Base-by-base conservation (phyloP, 2,797 vertebrate genomes). In the Coregonus sp. region DNA sequence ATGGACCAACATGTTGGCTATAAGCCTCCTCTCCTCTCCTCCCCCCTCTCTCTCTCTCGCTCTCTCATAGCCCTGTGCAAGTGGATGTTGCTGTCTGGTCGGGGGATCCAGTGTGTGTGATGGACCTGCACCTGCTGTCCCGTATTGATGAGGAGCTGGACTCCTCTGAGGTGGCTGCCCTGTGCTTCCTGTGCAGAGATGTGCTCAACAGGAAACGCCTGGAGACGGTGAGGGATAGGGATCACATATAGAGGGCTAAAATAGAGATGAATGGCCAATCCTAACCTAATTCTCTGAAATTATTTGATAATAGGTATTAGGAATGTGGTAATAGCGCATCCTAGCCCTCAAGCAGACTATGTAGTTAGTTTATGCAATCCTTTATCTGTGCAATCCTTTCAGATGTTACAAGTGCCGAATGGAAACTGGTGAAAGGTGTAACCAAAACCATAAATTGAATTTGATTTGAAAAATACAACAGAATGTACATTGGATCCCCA, bases 141-240 rank as follows among this genome's bases (percentile, higher is more conserved):
- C 5, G 0, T 1, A 90, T 95, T 12, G 89, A 92, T 0, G 88
- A 94, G 59, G 77, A 82, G 12, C 85, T 95, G 69, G 84, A 18
- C 0, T 90, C 91, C 7, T 37, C 18, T 2, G 94, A 95, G 18
- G 92, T 94, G 9, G 88, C 80, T 1, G 84, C 79, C 0, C 90
- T 95, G 40, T 89, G 94, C 86, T 95, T 95, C 84, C 79, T 95
- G 79, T 95, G 94, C 78, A 68, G 18, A 1, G 92, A 93, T 61
- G 2, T 89, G 0, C 37, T 95, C 63, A 75, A 68, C 12, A 90
- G 31, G 73, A 95, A 87, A 82, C 83, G 79, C 0, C 77, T 93
- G 51, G 91, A 95, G 75, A 77, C 4, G 6, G 92, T 94, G 59
- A 90, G 88, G 1, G 0, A 3, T 40, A 35, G 35, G 37, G 9